Evolutionary conservation across 2,888 invertebrate species (phyloP), one percentile per base, ranked within the genome.

Genomic region (Philereme transversata): DNA sequence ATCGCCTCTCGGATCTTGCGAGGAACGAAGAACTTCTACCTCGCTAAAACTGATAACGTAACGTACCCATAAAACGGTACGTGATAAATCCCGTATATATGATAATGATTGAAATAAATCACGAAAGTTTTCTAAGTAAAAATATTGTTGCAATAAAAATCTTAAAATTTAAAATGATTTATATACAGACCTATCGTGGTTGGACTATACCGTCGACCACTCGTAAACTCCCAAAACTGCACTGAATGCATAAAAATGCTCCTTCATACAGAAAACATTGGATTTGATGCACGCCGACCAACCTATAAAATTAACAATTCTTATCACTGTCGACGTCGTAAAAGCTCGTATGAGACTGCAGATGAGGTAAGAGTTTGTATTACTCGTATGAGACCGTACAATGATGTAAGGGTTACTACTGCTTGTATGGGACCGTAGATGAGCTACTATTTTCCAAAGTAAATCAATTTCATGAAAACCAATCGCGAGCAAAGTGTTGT

Each of bases 301-400:
- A 68, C 68, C 78, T 71, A 83, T 87, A 87, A 87, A 86, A 88
- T 88, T 88, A 88, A 88, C 87, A 83, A 87, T 88, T 88, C 87
- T 85, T 87, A 88, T 87, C 87, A 85, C 86, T 82, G 83, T 74
- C 78, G 72, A 64, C 74, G 75, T 87, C 87, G 86, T 88, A 88
- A 88, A 61, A 66, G 71, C 70, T 75, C 73, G 73, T 75, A 71
- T 67, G 10, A 22, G 53, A 47, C 49, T 36, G 60, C 43, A 57
- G 57, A 51, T 51, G 7, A 47, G 47, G 5, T 33, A 34, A 46
- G 5, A 57, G 49, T 50, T 41, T 35, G 11, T 45, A 9, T 5
- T 43, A 4, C 33, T 50, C 36, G 22, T 47, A 43, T 46, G 46
- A 11, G n/a, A 51, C 10, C 43, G 46, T 11, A 51, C 47, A 46